These are phyloP conservation scores for Bradypus variegatus DNA, from an alignment of 2,797 vertebrate genomes.

Conservation along the genomic window DNA sequence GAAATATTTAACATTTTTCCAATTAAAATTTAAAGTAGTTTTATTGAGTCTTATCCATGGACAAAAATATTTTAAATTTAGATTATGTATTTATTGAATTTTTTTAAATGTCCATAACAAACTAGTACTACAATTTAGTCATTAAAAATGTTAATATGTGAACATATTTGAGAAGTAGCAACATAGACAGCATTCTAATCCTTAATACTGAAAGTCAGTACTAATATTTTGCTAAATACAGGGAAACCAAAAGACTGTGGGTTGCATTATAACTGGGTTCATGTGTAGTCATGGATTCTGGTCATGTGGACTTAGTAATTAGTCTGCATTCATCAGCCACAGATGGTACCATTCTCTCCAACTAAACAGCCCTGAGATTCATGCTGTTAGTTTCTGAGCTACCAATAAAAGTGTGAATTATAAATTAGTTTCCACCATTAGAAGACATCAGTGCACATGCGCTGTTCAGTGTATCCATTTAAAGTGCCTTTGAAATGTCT, in stretches of 20 bases:
- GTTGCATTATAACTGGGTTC: background rate
- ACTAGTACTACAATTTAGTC: background rate
- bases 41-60: background rate
- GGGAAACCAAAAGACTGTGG: background rate
- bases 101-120: background rate
- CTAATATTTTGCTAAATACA: background rate
- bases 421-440: background rate
- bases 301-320: background rate
- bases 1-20: background rate
- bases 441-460: background rate
- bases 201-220: background rate
- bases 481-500: conserved; percentile 1
- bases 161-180: conserved; percentile 21
- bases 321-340: background rate
- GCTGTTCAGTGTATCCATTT: background rate
- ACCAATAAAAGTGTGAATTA: background rate
- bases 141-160: conserved; percentile 7
- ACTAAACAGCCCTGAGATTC: background rate
- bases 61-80: conserved; percentile 28
- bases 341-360: background rate
- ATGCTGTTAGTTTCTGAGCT: conserved; percentile 11
- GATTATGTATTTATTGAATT: background rate
- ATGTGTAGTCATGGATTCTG: background rate
- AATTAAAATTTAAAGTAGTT: conserved; percentile 24
- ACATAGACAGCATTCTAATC: background rate